phyloP scores from a whole-genome alignment of 2,113 vertebrate genomes.

The Circaetus cinerascens region DNA sequence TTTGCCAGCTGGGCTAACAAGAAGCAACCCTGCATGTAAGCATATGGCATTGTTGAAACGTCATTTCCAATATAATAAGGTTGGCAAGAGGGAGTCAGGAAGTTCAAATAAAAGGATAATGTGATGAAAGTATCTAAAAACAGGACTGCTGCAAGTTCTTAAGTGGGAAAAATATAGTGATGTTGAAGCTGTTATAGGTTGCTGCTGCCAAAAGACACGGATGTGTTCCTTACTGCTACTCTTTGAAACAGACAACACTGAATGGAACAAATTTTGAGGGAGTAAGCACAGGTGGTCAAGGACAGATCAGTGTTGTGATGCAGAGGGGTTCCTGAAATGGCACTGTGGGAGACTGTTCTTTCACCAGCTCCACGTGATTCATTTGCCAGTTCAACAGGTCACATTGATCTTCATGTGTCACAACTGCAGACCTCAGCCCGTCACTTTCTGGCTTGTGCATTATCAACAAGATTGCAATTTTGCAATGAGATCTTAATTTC shows the following conservation, averaged over 20 bases:
- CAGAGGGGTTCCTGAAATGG: not conserved
- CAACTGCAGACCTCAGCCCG: not conserved
- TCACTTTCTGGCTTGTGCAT: not conserved
- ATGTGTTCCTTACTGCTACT: not conserved
- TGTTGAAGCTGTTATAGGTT: not conserved
- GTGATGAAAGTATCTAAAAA: not conserved
- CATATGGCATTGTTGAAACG: not conserved
- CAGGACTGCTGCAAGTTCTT: not conserved
- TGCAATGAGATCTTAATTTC: slow-evolving; percentile 34
- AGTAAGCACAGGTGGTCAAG: not conserved
- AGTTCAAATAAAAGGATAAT: not conserved
- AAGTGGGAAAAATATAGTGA: not conserved
- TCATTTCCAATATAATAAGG: not conserved
- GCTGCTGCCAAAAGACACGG: not conserved
- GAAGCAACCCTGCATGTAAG: not conserved
- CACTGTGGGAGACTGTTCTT: not conserved
- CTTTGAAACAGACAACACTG: not conserved
- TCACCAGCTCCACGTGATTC: not conserved
- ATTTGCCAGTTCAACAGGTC: not conserved
- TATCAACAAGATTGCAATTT: not conserved
- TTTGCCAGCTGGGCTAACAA: not conserved
- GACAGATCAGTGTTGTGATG: not conserved
- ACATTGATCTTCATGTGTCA: slow-evolving; percentile 19
- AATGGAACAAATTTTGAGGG: not conserved
- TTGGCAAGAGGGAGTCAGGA: not conserved